Base-by-base conservation (phyloP, 2,797 vertebrate species). In the Sciurus carolinensis region DNA sequence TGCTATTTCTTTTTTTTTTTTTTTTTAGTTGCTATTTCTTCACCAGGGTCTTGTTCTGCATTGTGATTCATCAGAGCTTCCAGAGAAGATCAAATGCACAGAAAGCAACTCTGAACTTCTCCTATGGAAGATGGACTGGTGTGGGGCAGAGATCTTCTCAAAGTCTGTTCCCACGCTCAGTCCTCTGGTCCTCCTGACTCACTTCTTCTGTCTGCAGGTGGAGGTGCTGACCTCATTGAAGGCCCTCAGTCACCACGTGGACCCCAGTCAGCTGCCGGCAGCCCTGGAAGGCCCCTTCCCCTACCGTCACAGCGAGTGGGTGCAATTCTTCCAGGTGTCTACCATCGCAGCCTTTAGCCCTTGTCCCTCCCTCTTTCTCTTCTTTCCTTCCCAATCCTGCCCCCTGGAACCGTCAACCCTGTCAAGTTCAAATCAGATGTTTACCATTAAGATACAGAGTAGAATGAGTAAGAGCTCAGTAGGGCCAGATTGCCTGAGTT, bases 291-390 rank as follows among this genome's bases (percentile, higher is more conserved):
- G 99, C 87, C 96, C 98, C 88, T 99, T 99, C 88, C 98, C 98
- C 24, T 99, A 99, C 98, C 98, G 98, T 98, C 99, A 99, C 91
- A n/a, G 95, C 57, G 99, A 99, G 97, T 99, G 99, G 99, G 98
- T 99, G 96, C 99, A 99, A 30, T 99, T 99, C 97, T 99, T 99
- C 98, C 99, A 99, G 99, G 99, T 99, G 98, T 93, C 96, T 98
- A 84, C 94, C 94, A 11, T 67, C 87, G 90, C 15, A 0, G 66
- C 85, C 73, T 11, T 57, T 9, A 62, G 76, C 90, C 90, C 77
- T 12, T 0, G 0, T 76, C 69, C 22, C 47, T 76, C 22, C 4
- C 47, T 30, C 47, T 71, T 93, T 52, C 42, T 82, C 36, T 84
- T 91, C 13, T 0, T 0, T 4, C 52, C 28, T 39, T 33, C 33